A percentile compares a stretch with the other conserved stretches of the same genome.
Conservation (phyloP, 2,797 vertebrate genomes). For the Macrochelys suwanniensis region DNA sequence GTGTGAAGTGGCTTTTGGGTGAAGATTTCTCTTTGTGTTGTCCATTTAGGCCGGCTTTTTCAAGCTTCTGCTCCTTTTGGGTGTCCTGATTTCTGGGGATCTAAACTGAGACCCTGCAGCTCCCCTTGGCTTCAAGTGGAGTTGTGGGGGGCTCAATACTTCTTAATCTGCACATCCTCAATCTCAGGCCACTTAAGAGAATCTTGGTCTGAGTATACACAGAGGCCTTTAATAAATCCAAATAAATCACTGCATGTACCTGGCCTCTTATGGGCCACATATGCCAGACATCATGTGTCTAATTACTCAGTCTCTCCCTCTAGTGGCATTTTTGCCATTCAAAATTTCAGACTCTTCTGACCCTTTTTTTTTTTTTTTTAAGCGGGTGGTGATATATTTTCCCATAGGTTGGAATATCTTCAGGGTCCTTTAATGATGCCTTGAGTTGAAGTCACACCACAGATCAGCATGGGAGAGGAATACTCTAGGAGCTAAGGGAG, state of each 20-base stretch:
- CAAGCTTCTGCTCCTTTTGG: neutral
- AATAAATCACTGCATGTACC: neutral
- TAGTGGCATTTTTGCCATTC: neutral
- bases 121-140: neutral
- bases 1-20: accelerated
- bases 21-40: neutral
- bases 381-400: neutral
- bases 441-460: accelerated
- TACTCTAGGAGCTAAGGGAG: neutral
- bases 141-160: accelerated
- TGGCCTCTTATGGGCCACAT: neutral
- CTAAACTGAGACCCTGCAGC: neutral
- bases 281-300: neutral
- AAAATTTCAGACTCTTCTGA: neutral
- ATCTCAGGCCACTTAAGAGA: neutral
- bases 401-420: neutral
- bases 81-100: neutral
- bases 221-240: neutral
- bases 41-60: neutral
- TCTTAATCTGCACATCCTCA: neutral
- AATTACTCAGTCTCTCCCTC: neutral
- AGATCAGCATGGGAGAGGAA: neutral
- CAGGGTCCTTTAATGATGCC: neutral
- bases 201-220: accelerated
- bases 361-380: neutral